Evolutionary conservation across 1,140 invertebrate genomes (phyloP).

Genomic region (Apocrypta bakeri): DNA sequence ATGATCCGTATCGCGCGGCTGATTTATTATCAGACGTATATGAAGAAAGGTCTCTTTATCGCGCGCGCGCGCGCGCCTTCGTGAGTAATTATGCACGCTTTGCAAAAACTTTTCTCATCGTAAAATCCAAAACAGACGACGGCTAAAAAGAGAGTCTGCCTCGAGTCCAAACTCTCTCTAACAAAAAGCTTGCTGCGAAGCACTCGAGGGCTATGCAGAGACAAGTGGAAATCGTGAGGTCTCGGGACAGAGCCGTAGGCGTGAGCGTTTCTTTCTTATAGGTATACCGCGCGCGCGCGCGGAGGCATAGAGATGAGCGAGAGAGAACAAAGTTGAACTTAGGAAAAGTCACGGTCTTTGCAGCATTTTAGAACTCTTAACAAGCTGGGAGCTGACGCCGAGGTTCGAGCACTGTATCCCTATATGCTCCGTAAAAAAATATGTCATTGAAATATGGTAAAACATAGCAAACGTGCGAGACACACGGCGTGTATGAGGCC

Average conservation of each 20-base stretch:
- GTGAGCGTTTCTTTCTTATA: background rate
- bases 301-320: no score
- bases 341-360: no score
- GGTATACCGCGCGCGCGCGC: background rate
- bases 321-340: no score
- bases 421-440: no score
- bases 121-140: background rate
- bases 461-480: no score
- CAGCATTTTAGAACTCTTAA: no score
- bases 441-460: no score
- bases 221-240: conserved; percentile 1
- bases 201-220: background rate
- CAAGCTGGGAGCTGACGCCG: no score
- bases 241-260: background rate
- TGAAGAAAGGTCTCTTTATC: background rate
- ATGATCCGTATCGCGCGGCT: background rate
- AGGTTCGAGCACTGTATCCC: no score
- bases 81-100: background rate
- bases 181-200: background rate
- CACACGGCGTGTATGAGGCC: no score
- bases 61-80: background rate
- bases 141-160: background rate
- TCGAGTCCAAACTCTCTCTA: background rate
- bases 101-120: background rate
- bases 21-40: background rate